These are phyloP conservation scores for Linhomoeus sp. DNA, from an alignment of 2,888 invertebrate genomes.

Conservation along the genomic window DNA sequence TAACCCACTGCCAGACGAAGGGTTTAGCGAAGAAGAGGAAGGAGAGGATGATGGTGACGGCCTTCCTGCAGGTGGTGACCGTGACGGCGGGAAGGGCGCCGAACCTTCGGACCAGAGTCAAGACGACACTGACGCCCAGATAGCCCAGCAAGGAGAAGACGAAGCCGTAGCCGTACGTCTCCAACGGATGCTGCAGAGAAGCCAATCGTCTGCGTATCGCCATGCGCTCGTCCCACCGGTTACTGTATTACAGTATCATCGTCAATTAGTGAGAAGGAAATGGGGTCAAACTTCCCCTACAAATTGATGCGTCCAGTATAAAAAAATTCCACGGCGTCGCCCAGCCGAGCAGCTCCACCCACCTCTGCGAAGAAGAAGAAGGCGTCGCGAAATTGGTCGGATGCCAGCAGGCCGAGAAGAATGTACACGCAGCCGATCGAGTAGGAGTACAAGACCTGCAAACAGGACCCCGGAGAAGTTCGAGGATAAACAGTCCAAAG, in stretches of 20 bases:
- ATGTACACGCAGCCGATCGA: slow-evolving; percentile 65
- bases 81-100: slow-evolving; percentile 83
- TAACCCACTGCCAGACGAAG: slow-evolving; percentile 66
- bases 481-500: neutral
- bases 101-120: slow-evolving; percentile 63
- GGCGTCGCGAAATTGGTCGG: slow-evolving; percentile 54
- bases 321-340: too few relatives aligned
- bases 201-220: slow-evolving; percentile 6
- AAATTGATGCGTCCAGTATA: too few relatives aligned
- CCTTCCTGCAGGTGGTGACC: slow-evolving; percentile 40
- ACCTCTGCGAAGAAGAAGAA: slow-evolving; percentile 56
- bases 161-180: slow-evolving; percentile 63
- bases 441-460: slow-evolving; percentile 58
- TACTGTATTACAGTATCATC: neutral
- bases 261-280: too few relatives aligned
- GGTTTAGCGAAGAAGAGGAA: slow-evolving; percentile 84
- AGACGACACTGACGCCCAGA: slow-evolving; percentile 73
- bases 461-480: neutral
- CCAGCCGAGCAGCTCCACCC: slow-evolving; percentile 15
- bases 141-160: slow-evolving; percentile 73
- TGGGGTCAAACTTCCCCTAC: too few relatives aligned
- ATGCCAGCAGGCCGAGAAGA: slow-evolving; percentile 44
- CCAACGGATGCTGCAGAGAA: slow-evolving; percentile 36
- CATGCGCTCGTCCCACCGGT: slow-evolving; percentile 8
- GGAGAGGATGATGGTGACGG: slow-evolving; percentile 71